Conservation (phyloP, 2,888 invertebrate genomes). For the Drosophila pegasa region DNA sequence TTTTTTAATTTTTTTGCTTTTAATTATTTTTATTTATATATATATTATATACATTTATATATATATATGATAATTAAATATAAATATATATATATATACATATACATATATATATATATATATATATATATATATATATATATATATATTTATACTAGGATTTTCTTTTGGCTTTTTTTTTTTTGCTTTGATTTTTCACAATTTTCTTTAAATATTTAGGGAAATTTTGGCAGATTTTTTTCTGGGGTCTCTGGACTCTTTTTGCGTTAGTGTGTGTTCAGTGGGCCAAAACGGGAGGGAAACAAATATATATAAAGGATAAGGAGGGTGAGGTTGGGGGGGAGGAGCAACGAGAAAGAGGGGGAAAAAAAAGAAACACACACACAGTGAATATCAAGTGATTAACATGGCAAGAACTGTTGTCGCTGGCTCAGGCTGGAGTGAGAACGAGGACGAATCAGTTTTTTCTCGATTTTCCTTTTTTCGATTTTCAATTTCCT, state of each 20-base stretch:
- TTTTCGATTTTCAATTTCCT: slow-evolving; percentile 3
- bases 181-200: not conserved
- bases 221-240: no score
- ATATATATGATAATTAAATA: no score
- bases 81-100: not conserved
- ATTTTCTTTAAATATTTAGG: no score
- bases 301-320: no score
- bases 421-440: slow-evolving; percentile 18
- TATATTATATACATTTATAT: no score
- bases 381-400: slow-evolving; percentile 49
- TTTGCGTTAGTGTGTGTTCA: slow-evolving; percentile 53
- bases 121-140: not conserved
- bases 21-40: no score
- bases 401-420: slow-evolving; percentile 50
- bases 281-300: slow-evolving; percentile 35
- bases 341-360: no score
- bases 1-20: no score
- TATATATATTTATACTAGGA: not conserved
- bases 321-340: no score
- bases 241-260: no score
- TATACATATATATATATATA: not conserved
- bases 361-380: slow-evolving; percentile 37
- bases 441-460: slow-evolving; percentile 24
- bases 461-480: not conserved
- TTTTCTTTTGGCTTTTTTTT: not conserved